These are phyloP conservation scores for Columba livia DNA, from an alignment of 2,113 vertebrate genomes.

Conservation along the genomic window DNA sequence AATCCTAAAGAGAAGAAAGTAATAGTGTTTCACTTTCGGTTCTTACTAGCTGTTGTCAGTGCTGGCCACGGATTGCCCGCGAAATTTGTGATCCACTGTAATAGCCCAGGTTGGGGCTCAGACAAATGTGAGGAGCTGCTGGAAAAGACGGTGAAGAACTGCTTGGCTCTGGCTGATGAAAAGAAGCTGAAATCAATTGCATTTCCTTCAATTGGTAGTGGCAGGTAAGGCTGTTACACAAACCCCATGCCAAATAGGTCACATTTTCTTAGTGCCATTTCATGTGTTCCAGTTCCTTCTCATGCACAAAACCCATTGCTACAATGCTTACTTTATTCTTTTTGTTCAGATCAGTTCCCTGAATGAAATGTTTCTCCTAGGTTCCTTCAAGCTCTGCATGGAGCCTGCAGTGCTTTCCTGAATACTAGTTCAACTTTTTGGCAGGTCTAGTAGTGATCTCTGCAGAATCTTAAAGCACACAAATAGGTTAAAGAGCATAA, in stretches of 20 bases:
- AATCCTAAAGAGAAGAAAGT: not conserved
- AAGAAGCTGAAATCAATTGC: constrained; percentile 98
- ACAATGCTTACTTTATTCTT: not conserved
- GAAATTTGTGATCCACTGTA: constrained; percentile 98
- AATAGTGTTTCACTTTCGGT: not conserved
- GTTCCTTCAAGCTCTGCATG: not conserved
- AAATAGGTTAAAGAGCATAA: not conserved
- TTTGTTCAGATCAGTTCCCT: not conserved
- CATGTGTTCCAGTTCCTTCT: not conserved
- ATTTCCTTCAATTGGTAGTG: constrained; percentile 96
- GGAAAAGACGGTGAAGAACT: constrained; percentile 98
- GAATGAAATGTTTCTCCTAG: not conserved
- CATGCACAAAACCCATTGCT: not conserved
- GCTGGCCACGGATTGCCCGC: constrained; percentile 90
- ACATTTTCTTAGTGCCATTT: not conserved
- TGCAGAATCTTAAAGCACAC: not conserved
- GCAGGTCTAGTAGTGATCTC: not conserved
- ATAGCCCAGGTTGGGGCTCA: constrained; percentile 94
- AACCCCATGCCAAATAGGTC: not conserved
- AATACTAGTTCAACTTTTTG: not conserved
- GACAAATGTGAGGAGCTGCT: constrained; percentile 96
- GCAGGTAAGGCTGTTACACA: constrained; percentile 80
- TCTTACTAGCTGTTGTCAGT: constrained; percentile 84
- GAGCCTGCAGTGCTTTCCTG: not conserved
- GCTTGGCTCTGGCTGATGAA: constrained; percentile 95